Conservation (phyloP, 1,140 invertebrate genomes). For the Venturia canescens region DNA sequence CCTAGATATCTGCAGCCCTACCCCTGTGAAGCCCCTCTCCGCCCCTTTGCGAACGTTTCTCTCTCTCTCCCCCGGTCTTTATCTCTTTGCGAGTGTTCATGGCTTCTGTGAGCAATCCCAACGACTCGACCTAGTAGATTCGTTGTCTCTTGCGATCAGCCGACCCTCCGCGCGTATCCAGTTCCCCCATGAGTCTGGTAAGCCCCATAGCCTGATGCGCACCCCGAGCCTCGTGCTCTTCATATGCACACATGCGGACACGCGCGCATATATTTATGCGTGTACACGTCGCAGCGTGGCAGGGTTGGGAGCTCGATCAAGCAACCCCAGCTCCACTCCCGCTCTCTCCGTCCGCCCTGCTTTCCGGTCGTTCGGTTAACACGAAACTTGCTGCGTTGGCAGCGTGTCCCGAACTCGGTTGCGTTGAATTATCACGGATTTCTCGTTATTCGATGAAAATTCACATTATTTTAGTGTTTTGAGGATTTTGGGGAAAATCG, state of each 20-base stretch:
- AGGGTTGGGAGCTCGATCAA: neutral
- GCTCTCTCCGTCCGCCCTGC: no score
- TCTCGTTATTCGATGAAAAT: no score
- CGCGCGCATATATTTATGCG: neutral
- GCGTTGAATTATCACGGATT: no score
- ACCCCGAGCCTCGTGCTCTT: neutral
- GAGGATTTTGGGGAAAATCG: no score
- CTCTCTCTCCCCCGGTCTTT: neutral
- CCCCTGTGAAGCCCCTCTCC: slow-evolving; percentile 39
- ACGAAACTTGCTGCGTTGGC: neutral
- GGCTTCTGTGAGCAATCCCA: slow-evolving; percentile 42
- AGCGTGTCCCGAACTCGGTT: no score
- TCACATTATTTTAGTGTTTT: no score
- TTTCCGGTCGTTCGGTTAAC: no score
- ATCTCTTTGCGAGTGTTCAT: slow-evolving; percentile 7
- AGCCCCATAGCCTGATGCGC: slow-evolving; percentile 26
- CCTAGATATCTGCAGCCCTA: slow-evolving; percentile 61
- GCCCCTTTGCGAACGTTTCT: slow-evolving; percentile 13
- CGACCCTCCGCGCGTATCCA: neutral
- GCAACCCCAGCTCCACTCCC: neutral
- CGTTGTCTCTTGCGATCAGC: slow-evolving; percentile 30
- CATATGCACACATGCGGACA: neutral
- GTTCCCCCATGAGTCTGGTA: slow-evolving; percentile 33
- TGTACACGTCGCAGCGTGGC: neutral
- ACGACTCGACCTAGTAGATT: slow-evolving; percentile 21